Conservation (phyloP, 2,113 vertebrate genomes). For the Emydura subglobosa region DNA sequence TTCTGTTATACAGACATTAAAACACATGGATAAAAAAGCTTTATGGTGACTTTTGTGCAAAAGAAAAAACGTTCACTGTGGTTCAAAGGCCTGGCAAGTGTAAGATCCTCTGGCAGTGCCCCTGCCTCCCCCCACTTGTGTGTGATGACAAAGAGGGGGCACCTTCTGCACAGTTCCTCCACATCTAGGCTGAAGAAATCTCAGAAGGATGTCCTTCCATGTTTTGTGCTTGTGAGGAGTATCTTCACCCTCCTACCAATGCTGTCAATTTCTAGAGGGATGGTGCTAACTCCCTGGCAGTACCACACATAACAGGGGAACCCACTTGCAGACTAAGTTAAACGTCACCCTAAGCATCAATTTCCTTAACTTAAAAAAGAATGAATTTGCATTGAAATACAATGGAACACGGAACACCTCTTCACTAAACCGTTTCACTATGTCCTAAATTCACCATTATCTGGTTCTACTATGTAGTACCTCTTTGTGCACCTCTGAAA, state of each 20-base stretch:
- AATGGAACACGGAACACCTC: background rate
- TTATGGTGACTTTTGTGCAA: background rate
- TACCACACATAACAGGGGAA: background rate
- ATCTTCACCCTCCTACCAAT: background rate
- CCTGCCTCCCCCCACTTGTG: background rate
- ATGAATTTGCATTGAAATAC: background rate
- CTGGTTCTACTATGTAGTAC: background rate
- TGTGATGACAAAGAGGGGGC: background rate
- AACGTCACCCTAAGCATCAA: background rate
- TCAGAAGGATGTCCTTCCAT: background rate
- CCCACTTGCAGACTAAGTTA: background rate
- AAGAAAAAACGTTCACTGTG: background rate
- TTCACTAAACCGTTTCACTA: background rate
- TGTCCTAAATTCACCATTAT: background rate
- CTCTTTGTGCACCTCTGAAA: background rate
- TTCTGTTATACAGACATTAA: background rate
- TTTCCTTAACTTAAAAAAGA: background rate
- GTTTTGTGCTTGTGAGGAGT: background rate
- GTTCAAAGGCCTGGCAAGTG: background rate
- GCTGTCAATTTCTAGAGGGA: background rate
- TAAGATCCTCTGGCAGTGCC: too few relatives aligned
- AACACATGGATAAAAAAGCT: background rate
- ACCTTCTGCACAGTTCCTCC: background rate
- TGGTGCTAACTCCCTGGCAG: background rate
- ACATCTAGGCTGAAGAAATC: background rate